Conservation (phyloP, 2,113 vertebrate genomes). For the Pelmatolapia mariae region DNA sequence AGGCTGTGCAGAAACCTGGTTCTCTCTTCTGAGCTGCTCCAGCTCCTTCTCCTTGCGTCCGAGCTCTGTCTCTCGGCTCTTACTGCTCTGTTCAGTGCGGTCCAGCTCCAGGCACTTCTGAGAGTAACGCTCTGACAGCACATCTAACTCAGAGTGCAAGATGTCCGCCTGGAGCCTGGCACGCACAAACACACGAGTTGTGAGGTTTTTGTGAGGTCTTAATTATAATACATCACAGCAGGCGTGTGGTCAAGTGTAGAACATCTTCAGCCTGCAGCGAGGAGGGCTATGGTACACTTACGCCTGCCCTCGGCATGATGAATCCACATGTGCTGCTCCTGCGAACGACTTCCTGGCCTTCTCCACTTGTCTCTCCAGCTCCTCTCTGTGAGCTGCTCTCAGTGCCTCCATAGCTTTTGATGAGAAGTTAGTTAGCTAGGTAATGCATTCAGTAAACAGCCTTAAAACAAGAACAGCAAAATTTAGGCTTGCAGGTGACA, state of each 20-base stretch:
- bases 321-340: slow-evolving; percentile 57
- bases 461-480: neutral
- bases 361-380: slow-evolving; percentile 79
- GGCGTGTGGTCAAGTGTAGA: neutral
- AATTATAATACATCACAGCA: neutral
- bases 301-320: slow-evolving; percentile 74
- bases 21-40: slow-evolving; percentile 83
- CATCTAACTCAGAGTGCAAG: slow-evolving; percentile 81
- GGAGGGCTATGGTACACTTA: slow-evolving; percentile 60
- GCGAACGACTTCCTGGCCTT: slow-evolving; percentile 73
- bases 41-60: slow-evolving; percentile 77
- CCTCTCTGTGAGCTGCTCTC: slow-evolving; percentile 82
- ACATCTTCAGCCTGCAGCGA: neutral
- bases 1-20: slow-evolving; percentile 73
- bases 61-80: slow-evolving; percentile 72
- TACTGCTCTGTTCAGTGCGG: slow-evolving; percentile 69
- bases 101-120: slow-evolving; percentile 87
- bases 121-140: slow-evolving; percentile 84
- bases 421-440: neutral
- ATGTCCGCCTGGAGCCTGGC: slow-evolving; percentile 75
- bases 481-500: neutral
- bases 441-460: neutral
- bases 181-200: slow-evolving; percentile 18
- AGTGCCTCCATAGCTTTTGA: slow-evolving; percentile 84
- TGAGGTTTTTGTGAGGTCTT: neutral